phyloP scores from a whole-genome alignment of 2,797 vertebrate genomes.

The Chanos chanos region DNA sequence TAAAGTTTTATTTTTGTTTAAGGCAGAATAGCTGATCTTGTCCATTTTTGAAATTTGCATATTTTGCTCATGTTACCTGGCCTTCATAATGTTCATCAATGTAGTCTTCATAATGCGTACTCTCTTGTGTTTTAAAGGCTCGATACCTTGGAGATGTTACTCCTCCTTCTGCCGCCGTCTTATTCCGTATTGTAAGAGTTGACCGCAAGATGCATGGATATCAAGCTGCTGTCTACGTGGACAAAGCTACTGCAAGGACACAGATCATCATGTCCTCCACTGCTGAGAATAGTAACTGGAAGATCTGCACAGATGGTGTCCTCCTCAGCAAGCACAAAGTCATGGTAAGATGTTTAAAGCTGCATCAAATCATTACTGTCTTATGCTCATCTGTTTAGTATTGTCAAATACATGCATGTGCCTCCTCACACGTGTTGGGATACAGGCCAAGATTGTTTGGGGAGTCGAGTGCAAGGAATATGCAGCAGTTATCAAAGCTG shows the following conservation, averaged over 20 bases:
- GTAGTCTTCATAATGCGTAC: too few species aligned
- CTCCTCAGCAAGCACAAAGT: conserved; percentile 76
- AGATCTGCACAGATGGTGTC: conserved; percentile 74
- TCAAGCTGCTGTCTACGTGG: conserved; percentile 71
- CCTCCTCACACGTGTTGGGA: too few species aligned
- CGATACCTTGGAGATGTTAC: conserved; percentile 66
- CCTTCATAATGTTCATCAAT: too few species aligned
- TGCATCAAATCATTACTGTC: too few species aligned
- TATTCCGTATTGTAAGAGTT: conserved; percentile 64
- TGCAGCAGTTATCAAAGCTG: conserved; percentile 57
- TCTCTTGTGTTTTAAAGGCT: conserved; percentile 63
- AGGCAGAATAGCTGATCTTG: too few species aligned
- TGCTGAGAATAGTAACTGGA: conserved; percentile 70
- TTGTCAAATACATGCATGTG: too few species aligned
- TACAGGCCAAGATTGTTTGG: conserved; percentile 75
- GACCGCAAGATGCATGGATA: conserved; percentile 71
- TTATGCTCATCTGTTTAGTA: too few species aligned
- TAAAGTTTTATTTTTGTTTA: too few species aligned
- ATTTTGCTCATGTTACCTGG: too few species aligned
- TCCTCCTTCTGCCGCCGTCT: conserved; percentile 60
- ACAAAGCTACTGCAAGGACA: conserved; percentile 57
- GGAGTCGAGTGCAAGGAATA: conserved; percentile 76
- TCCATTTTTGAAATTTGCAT: too few species aligned
- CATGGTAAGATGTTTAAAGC: conserved; percentile 71
- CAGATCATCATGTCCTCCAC: conserved; percentile 75